phyloP scores from a whole-genome alignment of 2,888 invertebrate species.

The Netelia inedita region DNA sequence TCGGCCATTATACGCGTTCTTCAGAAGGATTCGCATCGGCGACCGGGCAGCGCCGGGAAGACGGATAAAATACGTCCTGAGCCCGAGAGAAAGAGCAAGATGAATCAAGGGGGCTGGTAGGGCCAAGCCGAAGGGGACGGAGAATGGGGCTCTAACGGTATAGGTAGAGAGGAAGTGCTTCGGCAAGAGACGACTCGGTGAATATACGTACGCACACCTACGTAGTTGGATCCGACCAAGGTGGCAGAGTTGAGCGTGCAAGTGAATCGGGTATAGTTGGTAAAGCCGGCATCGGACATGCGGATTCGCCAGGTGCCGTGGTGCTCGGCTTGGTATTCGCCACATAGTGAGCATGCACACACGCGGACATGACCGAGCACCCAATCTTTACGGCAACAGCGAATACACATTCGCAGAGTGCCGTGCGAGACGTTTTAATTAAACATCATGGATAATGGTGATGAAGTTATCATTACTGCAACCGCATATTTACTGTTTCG shows the following conservation, averaged over 20 bases:
- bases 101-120: conserved; percentile 63
- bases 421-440: no score
- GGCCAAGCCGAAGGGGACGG: conserved; percentile 67
- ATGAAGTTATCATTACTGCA: no score
- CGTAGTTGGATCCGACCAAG: conserved; percentile 46
- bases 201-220: neutral
- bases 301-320: no score
- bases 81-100: conserved; percentile 37
- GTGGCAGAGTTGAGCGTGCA: conserved; percentile 22
- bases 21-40: conserved; percentile 59
- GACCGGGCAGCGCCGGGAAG: conserved; percentile 35
- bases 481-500: no score
- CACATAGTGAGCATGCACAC: no score
- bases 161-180: conserved; percentile 60
- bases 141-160: conserved; percentile 70
- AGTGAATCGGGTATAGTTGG: conserved; percentile 55
- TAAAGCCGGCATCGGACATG: neutral
- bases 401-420: no score
- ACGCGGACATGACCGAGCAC: no score
- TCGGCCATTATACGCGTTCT: conserved; percentile 63
- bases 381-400: no score
- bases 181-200: conserved; percentile 14
- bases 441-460: no score
- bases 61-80: conserved; percentile 39
- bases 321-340: no score